These are phyloP conservation scores for Plebejus anna DNA, from an alignment of 2,888 invertebrate species.

Conservation along the genomic window DNA sequence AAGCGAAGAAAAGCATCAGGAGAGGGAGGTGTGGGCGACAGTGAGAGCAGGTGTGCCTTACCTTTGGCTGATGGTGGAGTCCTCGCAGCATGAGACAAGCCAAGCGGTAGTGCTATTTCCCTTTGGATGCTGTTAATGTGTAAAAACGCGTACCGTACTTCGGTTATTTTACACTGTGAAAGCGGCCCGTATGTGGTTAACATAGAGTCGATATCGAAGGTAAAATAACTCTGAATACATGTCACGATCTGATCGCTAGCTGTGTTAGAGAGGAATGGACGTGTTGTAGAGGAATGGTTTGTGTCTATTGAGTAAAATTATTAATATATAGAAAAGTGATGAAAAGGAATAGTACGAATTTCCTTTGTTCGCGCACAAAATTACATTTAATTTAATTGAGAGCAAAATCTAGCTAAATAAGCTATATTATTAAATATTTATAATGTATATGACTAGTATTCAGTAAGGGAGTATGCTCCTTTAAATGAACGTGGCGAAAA, in stretches of 20 bases:
- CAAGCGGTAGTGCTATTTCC: slow-evolving; percentile 53
- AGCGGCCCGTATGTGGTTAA: not conserved
- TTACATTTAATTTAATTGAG: not conserved
- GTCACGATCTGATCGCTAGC: slow-evolving; percentile 35
- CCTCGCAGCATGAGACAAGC: slow-evolving; percentile 64
- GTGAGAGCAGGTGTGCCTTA: slow-evolving; percentile 50
- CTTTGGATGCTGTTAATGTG: slow-evolving; percentile 36
- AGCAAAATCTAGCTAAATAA: too few relatives aligned
- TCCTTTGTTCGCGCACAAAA: not conserved
- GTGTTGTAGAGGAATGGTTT: too few relatives aligned
- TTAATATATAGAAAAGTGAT: too few relatives aligned
- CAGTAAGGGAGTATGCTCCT: too few relatives aligned
- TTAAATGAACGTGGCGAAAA: too few relatives aligned
- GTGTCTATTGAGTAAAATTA: too few relatives aligned
- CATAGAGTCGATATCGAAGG: not conserved
- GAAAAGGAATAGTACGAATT: not conserved
- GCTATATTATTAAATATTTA: too few relatives aligned
- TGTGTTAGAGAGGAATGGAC: not conserved
- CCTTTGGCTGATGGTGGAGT: slow-evolving; percentile 48
- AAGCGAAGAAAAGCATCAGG: slow-evolving; percentile 34
- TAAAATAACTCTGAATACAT: slow-evolving; percentile 5
- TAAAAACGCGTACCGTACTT: not conserved
- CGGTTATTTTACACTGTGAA: too few relatives aligned
- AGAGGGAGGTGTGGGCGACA: slow-evolving; percentile 48
- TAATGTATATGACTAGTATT: too few relatives aligned